These are phyloP conservation scores for Sepiola atlantica DNA, from an alignment of 2,888 invertebrate species.

Conservation along the genomic window DNA sequence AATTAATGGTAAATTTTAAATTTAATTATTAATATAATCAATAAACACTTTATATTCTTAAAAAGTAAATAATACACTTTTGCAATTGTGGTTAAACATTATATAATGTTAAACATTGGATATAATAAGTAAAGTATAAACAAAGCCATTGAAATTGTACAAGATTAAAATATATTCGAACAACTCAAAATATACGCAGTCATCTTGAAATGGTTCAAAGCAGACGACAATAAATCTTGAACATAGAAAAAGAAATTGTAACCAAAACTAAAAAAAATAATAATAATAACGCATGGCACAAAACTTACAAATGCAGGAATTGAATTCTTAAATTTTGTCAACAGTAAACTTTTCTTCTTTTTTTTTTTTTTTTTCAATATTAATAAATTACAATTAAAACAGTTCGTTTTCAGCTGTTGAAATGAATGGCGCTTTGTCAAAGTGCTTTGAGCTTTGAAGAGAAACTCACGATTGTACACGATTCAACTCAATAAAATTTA, in stretches of 20 bases:
- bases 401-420: not conserved
- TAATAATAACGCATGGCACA: not conserved
- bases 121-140: not conserved
- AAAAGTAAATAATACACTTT: not conserved
- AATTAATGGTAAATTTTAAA: too few relatives aligned
- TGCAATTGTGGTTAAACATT: too few relatives aligned
- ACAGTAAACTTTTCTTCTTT: not conserved
- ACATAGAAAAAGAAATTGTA: not conserved
- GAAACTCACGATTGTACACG: not conserved
- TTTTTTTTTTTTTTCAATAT: too few relatives aligned
- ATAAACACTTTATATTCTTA: not conserved
- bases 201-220: not conserved
- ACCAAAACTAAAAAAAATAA: not conserved
- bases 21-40: too few relatives aligned
- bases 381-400: not conserved
- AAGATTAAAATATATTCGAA: not conserved
- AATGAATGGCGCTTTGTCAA: not conserved
- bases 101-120: too few relatives aligned
- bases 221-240: not conserved
- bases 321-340: not conserved
- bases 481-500: not conserved
- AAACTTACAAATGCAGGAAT: not conserved
- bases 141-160: not conserved
- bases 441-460: not conserved
- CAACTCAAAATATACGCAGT: not conserved